Conservation (phyloP, 2,888 invertebrate genomes). For the Muscina levida region DNA sequence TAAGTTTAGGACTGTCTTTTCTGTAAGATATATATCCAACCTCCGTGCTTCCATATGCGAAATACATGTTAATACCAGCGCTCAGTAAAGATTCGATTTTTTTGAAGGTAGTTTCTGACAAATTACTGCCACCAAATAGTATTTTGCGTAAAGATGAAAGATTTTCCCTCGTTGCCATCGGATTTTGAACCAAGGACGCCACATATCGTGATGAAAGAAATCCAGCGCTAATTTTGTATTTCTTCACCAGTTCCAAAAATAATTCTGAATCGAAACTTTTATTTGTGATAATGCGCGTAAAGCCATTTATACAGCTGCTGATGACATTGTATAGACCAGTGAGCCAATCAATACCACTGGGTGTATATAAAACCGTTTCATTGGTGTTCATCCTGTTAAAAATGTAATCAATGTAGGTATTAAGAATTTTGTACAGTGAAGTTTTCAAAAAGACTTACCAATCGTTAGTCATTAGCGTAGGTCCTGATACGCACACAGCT, state of each 20-base stretch:
- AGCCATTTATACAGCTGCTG: conserved; percentile 64
- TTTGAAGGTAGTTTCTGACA: conserved; percentile 58
- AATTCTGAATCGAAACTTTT: conserved; percentile 68
- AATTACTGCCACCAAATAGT: conserved; percentile 67
- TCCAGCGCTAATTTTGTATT: conserved; percentile 69
- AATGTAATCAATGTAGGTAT: no score
- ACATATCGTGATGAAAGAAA: conserved; percentile 70
- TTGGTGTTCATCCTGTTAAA: conserved; percentile 38
- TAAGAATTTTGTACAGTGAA: conserved; percentile 10
- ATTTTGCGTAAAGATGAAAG: conserved; percentile 62
- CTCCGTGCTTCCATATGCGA: conserved; percentile 73
- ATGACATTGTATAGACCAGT: conserved; percentile 68
- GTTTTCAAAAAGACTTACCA: conserved; percentile 18
- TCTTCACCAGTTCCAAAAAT: conserved; percentile 68
- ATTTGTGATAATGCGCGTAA: conserved; percentile 70
- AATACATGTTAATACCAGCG: conserved; percentile 57
- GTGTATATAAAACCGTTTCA: conserved; percentile 62
- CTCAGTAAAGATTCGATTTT: conserved; percentile 41
- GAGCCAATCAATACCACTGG: conserved; percentile 71
- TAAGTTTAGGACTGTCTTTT: conserved; percentile 56
- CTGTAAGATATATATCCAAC: conserved; percentile 65
- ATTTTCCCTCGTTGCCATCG: conserved; percentile 60
- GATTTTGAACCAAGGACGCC: conserved; percentile 62
- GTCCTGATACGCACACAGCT: conserved; percentile 42
- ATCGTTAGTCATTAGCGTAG: conserved; percentile 8